phyloP scores from a whole-genome alignment of 2,888 invertebrate species.

The Phrixothrix hirtus region DNA sequence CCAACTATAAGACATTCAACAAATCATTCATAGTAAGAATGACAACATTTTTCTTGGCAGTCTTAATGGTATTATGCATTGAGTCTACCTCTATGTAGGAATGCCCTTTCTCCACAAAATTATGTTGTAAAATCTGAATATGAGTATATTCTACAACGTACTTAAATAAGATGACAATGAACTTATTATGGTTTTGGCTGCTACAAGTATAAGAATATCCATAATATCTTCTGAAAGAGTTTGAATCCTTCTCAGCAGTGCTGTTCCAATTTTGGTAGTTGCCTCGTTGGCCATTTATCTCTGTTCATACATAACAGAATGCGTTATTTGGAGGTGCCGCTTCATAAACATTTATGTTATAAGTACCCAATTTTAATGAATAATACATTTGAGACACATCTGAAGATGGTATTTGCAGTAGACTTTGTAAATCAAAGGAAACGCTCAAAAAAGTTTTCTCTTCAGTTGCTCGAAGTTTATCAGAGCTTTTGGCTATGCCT shows the following conservation, averaged over 20 bases:
- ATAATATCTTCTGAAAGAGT: too few relatives aligned
- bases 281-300: slow-evolving; percentile 4
- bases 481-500: background rate
- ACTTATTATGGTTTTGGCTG: slow-evolving; percentile 37
- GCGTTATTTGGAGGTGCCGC: slow-evolving; percentile 32
- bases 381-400: slow-evolving; percentile 43
- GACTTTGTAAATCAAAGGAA: background rate
- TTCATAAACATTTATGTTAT: slow-evolving; percentile 43
- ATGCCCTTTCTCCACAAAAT: slow-evolving; percentile 40
- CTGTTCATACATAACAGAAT: slow-evolving; percentile 3
- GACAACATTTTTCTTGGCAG: slow-evolving; percentile 30
- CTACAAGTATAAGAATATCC: slow-evolving; percentile 36
- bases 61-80: slow-evolving; percentile 39
- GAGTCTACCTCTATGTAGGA: slow-evolving; percentile 36
- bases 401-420: slow-evolving; percentile 38
- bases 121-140: slow-evolving; percentile 34
- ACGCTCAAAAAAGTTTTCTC: slow-evolving; percentile 1
- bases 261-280: too few relatives aligned
- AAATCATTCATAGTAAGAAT: slow-evolving; percentile 35
- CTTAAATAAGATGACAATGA: slow-evolving; percentile 32
- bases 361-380: slow-evolving; percentile 38
- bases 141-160: slow-evolving; percentile 29
- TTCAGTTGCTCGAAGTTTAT: too few relatives aligned
- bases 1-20: slow-evolving; percentile 32
- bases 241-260: too few relatives aligned